phyloP scores from a whole-genome alignment of 2,888 invertebrate genomes.

The Gortyna flavago region DNA sequence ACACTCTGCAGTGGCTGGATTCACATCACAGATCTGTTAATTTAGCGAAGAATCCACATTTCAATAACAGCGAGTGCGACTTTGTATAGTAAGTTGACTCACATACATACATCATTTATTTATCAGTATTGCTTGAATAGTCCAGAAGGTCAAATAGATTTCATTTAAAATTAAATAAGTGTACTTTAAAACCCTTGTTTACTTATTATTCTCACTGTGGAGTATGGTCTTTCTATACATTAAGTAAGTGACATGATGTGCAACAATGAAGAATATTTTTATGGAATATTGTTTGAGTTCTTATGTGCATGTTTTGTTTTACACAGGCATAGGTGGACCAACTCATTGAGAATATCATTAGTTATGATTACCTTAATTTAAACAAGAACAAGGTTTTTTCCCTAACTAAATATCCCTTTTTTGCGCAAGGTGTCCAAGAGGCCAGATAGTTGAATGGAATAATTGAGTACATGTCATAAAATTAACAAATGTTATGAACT shows the following conservation, averaged over 20 bases:
- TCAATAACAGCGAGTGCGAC: neutral
- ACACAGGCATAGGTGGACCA: no score
- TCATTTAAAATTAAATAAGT: neutral
- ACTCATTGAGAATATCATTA: neutral
- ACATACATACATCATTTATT: slow-evolving; percentile 7
- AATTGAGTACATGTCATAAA: neutral
- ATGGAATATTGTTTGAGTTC: neutral
- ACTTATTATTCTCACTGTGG: neutral
- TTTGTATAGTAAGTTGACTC: neutral
- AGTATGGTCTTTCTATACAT: neutral
- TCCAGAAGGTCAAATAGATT: neutral
- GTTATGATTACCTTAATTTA: neutral
- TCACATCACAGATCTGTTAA: neutral
- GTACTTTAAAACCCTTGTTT: neutral
- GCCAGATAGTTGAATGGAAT: neutral
- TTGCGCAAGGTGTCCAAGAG: neutral
- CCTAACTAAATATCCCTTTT: neutral
- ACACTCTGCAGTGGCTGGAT: neutral
- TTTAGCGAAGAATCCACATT: neutral
- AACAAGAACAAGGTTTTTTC: neutral
- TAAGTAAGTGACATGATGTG: neutral
- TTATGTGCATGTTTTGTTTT: neutral
- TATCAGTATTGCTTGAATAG: slow-evolving; percentile 3
- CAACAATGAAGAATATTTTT: neutral
- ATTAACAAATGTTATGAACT: neutral